phyloP scores from a whole-genome alignment of 2,113 vertebrate species.

The Caretta caretta region DNA sequence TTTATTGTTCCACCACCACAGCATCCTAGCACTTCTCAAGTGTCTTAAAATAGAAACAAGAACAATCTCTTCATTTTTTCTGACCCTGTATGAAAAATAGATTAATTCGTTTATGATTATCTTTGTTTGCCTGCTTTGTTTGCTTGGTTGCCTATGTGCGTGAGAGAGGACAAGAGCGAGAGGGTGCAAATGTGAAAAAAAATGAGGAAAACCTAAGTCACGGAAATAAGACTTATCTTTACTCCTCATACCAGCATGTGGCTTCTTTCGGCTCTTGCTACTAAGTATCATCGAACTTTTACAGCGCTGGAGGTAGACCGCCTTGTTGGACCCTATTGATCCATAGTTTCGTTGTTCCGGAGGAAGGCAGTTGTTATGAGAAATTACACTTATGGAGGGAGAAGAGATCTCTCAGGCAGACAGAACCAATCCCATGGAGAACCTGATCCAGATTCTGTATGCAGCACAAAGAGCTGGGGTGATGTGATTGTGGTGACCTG shows the following conservation, averaged over 20 bases:
- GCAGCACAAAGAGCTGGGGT: not conserved
- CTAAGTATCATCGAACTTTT: not conserved
- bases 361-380: not conserved
- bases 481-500: not conserved
- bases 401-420: not conserved
- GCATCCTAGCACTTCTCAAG: not conserved
- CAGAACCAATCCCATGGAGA: fast-evolving
- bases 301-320: not conserved
- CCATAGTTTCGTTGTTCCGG: not conserved
- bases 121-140: not conserved
- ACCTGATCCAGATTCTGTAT: not conserved
- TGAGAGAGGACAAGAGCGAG: not conserved
- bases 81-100: not conserved
- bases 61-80: not conserved
- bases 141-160: not conserved
- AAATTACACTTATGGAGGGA: not conserved
- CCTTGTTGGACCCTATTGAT: not conserved
- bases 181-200: not conserved
- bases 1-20: not conserved
- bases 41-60: not conserved
- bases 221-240: not conserved
- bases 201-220: not conserved
- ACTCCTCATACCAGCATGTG: not conserved
- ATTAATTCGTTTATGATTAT: not conserved
- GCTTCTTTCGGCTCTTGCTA: not conserved